phyloP scores from a whole-genome alignment of 2,797 vertebrate genomes.

The Betta splendens region DNA sequence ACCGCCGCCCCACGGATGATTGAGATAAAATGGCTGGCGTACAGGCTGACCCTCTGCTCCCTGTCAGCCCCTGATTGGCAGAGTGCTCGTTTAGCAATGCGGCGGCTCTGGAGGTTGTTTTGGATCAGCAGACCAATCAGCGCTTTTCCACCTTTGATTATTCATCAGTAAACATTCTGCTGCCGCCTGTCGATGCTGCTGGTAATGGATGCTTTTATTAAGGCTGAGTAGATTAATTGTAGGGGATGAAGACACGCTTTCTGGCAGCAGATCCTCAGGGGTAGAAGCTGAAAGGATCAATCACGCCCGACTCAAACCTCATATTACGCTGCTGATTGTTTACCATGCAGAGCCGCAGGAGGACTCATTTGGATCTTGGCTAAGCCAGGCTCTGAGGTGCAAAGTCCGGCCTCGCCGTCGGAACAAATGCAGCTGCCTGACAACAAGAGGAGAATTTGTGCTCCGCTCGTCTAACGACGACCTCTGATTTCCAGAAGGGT shows the following conservation, averaged over 20 bases:
- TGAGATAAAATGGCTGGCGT: conserved; percentile 13
- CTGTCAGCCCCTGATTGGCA: conserved; percentile 2
- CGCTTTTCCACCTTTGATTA: conserved; percentile 50
- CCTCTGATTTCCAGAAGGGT: background rate
- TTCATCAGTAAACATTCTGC: conserved; percentile 50
- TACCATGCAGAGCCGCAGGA: conserved; percentile 38
- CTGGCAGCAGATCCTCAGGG: conserved; percentile 38
- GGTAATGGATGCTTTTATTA: conserved; percentile 64
- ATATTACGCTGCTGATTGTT: conserved; percentile 50
- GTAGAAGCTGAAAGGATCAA: conserved; percentile 34
- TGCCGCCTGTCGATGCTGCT: conserved; percentile 27
- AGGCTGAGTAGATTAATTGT: conserved; percentile 59
- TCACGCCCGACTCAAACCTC: conserved; percentile 43
- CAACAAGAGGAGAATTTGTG: conserved; percentile 5
- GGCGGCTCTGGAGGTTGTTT: conserved; percentile 30
- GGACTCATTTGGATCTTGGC: conserved; percentile 36
- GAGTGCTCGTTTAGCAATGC: conserved; percentile 26
- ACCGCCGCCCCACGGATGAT: conserved; percentile 1
- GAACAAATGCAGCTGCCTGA: conserved; percentile 5
- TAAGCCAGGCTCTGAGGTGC: conserved; percentile 13
- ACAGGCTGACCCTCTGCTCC: conserved; percentile 12
- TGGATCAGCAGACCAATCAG: conserved; percentile 38
- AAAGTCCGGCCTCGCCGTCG: background rate
- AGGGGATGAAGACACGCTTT: conserved; percentile 46
- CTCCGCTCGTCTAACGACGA: conserved; percentile 15